Base-by-base conservation (phyloP, 2,888 invertebrate genomes). In the Drosophila flavopinicola region DNA sequence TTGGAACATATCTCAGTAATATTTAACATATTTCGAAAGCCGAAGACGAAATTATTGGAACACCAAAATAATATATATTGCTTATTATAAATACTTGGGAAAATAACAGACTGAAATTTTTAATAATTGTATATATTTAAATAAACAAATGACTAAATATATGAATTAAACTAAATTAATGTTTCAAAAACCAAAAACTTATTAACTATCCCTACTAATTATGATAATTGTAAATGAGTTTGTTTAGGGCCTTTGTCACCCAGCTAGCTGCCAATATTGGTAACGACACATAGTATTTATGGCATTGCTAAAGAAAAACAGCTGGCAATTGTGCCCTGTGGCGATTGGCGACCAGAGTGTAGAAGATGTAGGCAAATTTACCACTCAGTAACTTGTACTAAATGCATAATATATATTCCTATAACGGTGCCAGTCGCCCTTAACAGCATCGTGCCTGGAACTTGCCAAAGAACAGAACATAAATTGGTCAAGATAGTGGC, bases 271-370 rank as follows among this genome's bases (percentile, higher is more conserved):
- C 23, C 48, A 61, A 60, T 45, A 48, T 66, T 53, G 70, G 64
- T 60, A 68, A 64, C 60, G 58, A 47, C 9, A 61, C 44, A 52
- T 57, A 20, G 20, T 20, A 30, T 17, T 52, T 13, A 23, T 33
- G 17, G 45, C 24, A 52, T 15, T 27, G 17, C n/a, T n/a, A n/a
- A n/a, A n/a, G n/a, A 2, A 71, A 79, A 80, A 79, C 79, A 79
- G 79, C 72, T 79, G 79, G 64, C 69, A 56, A 63, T 80, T 65
- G 66, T 24, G 53, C 53, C 66, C 66, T 53, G 49, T 6, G 52
- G 30, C 37, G 59, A 66, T 66, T 52, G 24, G 10, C 32, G 6
- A n/a, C 13, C n/a, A 59, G 3, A 59, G 37, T 29, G 23, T n/a
- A n/a, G 27, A 59, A 29, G 29, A 37, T 7, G 11, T 23, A 13